phyloP scores from a whole-genome alignment of 2,888 invertebrate species.

The Diarsia mendica region DNA sequence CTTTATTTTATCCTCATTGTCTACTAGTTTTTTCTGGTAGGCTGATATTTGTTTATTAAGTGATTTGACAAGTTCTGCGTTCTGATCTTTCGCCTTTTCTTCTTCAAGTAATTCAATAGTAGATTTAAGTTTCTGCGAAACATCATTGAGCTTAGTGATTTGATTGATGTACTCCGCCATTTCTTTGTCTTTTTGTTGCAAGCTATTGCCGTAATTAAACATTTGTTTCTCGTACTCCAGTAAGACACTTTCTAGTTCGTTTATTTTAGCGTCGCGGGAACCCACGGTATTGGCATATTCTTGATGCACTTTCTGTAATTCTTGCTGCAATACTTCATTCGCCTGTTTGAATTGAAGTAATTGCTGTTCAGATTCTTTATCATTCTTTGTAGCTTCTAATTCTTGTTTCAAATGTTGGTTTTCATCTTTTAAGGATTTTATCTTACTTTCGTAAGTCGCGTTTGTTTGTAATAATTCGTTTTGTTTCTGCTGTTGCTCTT shows the following conservation, averaged over 20 bases:
- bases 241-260: conserved; percentile 87
- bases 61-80: conserved; percentile 87
- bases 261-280: conserved; percentile 84
- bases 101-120: conserved; percentile 87
- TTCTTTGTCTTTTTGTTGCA: conserved; percentile 88
- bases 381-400: conserved; percentile 74
- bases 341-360: conserved; percentile 75
- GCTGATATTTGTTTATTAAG: conserved; percentile 89
- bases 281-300: conserved; percentile 80
- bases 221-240: conserved; percentile 88
- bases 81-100: conserved; percentile 87
- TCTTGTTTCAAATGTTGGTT: conserved; percentile 84
- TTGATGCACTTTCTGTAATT: conserved; percentile 81
- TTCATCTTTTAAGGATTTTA: conserved; percentile 84
- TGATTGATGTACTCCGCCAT: conserved; percentile 88
- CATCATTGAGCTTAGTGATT: conserved; percentile 89
- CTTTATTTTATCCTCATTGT: conserved; percentile 82
- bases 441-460: conserved; percentile 81
- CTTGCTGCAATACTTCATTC: conserved; percentile 78
- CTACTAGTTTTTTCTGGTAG: conserved; percentile 83
- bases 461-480: conserved; percentile 79
- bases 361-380: conserved; percentile 77
- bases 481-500: conserved; percentile 87
- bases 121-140: conserved; percentile 87
- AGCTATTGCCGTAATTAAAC: conserved; percentile 81